Evolutionary conservation across 53 echinoderm and acorn worm genomes (phyloP).

Genomic region (Luidia sarsii): DNA sequence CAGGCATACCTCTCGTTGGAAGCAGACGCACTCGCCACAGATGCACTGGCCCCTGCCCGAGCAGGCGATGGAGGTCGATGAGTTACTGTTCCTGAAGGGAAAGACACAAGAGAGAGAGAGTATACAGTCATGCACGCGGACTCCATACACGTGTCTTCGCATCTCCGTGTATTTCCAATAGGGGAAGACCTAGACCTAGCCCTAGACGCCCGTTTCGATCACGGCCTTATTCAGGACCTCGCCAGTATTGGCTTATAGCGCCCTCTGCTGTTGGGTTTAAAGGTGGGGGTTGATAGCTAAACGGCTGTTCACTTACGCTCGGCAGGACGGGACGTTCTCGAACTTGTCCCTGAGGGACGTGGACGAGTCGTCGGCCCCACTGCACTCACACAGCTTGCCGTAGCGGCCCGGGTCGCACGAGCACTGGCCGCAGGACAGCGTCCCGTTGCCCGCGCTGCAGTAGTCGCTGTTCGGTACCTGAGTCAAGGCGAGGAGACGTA

Average conservation of each 20-base stretch:
- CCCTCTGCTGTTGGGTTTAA: no score
- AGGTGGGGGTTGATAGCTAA: no score
- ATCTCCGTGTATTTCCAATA: no score
- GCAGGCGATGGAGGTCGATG: conserved; percentile 74
- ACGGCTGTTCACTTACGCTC: conserved; percentile 74
- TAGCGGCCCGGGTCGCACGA: conserved; percentile 80
- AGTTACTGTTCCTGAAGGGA: conserved; percentile 51
- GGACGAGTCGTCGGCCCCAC: conserved; percentile 63
- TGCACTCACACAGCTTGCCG: conserved; percentile 89
- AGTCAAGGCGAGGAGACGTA: no score
- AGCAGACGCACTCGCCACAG: conserved; percentile 91
- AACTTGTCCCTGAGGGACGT: conserved; percentile 25
- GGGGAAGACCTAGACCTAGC: no score
- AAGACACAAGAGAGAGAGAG: no score
- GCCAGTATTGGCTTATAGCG: no score
- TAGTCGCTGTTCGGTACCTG: conserved; percentile 62
- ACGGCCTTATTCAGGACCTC: no score
- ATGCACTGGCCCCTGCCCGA: conserved; percentile 91
- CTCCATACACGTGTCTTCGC: no score
- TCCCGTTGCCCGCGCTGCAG: conserved; percentile 84
- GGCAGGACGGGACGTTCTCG: conserved; percentile 85
- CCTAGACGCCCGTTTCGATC: no score
- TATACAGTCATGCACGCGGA: no score
- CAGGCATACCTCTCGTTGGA: conserved; percentile 73
- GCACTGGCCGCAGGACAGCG: conserved; percentile 87